Base-by-base conservation (phyloP, 2,888 invertebrate genomes). In the Prosapia bicincta region DNA sequence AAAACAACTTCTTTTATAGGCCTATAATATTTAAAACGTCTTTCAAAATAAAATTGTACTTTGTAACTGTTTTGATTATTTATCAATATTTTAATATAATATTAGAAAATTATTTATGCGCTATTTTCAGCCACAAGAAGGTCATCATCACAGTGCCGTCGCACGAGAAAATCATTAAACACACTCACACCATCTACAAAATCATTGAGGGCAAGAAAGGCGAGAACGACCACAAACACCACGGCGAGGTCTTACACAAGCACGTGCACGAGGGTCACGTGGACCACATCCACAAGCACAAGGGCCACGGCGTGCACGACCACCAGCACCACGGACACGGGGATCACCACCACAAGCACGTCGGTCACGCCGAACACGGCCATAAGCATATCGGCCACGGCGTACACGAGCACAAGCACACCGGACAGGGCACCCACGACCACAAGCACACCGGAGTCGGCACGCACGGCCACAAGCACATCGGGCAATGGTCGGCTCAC, bases 151-250 rank as follows among this genome's bases (percentile, higher is more conserved):
- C 90, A 82, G 89, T 92, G 23, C 92, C 92, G 0, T 89, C 89
- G 82, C 88, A 89, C 80, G 88, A 91, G 78, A 91, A 92, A 84
- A 90, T 89, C 80, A 87, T 91, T 78, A 91, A 91, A 80, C 92
- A 92, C 82, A 90, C 90, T 0, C 92, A 92, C 83, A 92, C 91
- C 0, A 87, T 92, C n/a, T 91, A 89, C 85, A 92, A 91, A 83
- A 89, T 90, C 0, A 86, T 92, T 54, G 75, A 77, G 7, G 75
- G 73, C 24, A 78, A 78, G 54, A 77, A 74, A 32, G 78, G 71
- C 3, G 75, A 71, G 25, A 78, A 76, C 67, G 79, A 78, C n/a
- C 78, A 78, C 77, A 79, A 81, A 71, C 77, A 79, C 72, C 81
- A 80, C 78, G 80, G 81, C 15, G 80, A 81, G 66, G 81, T 79